Conservation (phyloP, 2,888 invertebrate genomes). For the Lymantria dispar region DNA sequence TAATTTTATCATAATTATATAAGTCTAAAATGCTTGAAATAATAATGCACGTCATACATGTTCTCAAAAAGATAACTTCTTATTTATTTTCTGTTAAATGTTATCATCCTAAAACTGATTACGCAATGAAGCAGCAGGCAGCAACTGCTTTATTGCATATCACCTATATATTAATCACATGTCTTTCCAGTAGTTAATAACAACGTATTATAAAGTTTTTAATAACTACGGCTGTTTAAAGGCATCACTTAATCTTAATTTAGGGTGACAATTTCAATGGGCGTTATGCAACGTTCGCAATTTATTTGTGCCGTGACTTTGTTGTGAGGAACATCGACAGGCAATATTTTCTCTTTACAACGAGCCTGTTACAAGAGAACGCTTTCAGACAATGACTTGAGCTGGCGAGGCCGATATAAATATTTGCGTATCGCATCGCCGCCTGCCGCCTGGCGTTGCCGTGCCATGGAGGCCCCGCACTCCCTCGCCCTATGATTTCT, state of each 20-base stretch:
- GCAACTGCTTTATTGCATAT: too few relatives aligned
- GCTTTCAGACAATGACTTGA: conserved; percentile 75
- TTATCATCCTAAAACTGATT: too few relatives aligned
- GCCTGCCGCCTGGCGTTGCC: conserved; percentile 36
- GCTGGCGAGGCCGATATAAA: conserved; percentile 58
- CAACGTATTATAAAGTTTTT: background rate
- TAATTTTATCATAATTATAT: too few relatives aligned
- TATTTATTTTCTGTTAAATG: too few relatives aligned
- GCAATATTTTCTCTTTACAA: conserved; percentile 64
- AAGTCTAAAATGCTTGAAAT: too few relatives aligned
- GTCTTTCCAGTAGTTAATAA: background rate
- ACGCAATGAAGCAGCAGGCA: too few relatives aligned
- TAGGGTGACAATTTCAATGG: conserved; percentile 36
- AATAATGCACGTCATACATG: too few relatives aligned
- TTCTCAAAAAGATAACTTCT: too few relatives aligned
- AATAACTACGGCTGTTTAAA: conserved; percentile 37
- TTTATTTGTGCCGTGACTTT: conserved; percentile 55
- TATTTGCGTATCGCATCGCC: conserved; percentile 69
- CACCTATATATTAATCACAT: background rate
- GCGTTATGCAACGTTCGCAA: conserved; percentile 39
- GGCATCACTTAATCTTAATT: conserved; percentile 57
- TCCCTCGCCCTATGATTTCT: conserved; percentile 39
- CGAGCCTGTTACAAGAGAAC: conserved; percentile 67
- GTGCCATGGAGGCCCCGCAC: conserved; percentile 29
- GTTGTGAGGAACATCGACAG: conserved; percentile 64